phyloP scores from a whole-genome alignment of 1,140 invertebrate species.

The Adoxophyes honmai region DNA sequence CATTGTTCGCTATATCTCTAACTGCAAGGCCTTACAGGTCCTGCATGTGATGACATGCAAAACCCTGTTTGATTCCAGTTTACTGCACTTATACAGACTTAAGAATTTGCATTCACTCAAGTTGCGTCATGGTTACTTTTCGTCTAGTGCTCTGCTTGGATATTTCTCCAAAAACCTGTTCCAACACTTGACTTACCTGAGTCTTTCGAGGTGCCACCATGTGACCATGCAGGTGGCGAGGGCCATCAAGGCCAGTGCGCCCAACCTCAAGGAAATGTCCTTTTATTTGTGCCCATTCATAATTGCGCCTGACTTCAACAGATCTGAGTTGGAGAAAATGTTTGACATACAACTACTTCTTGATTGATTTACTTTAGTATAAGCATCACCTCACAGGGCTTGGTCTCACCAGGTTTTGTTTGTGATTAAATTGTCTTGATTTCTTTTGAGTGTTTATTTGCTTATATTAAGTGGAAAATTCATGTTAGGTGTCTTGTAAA shows the following conservation, averaged over 20 bases:
- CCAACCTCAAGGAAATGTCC: constrained; percentile 71
- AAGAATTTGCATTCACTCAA: constrained; percentile 72
- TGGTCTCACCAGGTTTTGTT: too few relatives aligned
- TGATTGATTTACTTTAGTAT: constrained; percentile 43
- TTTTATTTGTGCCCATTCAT: constrained; percentile 75
- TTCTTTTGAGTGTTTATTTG: too few relatives aligned
- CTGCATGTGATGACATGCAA: constrained; percentile 76
- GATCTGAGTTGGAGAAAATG: constrained; percentile 69
- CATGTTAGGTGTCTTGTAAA: constrained; percentile 5
- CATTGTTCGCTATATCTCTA: constrained; percentile 68
- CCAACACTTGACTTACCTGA: constrained; percentile 67
- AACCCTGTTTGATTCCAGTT: constrained; percentile 74
- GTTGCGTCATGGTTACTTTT: constrained; percentile 74
- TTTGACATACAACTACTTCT: constrained; percentile 72
- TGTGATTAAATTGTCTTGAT: too few relatives aligned
- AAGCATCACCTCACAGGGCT: too few relatives aligned
- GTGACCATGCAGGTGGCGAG: constrained; percentile 72
- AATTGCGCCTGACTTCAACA: constrained; percentile 64
- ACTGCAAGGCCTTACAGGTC: constrained; percentile 61
- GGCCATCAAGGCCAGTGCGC: constrained; percentile 69
- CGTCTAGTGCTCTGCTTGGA: constrained; percentile 65
- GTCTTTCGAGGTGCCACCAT: constrained; percentile 72
- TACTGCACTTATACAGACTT: constrained; percentile 63
- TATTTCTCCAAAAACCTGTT: constrained; percentile 73
- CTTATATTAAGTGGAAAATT: background rate